Evolutionary conservation across 1,140 invertebrate genomes (phyloP).

Genomic region (Drosophila pallidifrons): DNA sequence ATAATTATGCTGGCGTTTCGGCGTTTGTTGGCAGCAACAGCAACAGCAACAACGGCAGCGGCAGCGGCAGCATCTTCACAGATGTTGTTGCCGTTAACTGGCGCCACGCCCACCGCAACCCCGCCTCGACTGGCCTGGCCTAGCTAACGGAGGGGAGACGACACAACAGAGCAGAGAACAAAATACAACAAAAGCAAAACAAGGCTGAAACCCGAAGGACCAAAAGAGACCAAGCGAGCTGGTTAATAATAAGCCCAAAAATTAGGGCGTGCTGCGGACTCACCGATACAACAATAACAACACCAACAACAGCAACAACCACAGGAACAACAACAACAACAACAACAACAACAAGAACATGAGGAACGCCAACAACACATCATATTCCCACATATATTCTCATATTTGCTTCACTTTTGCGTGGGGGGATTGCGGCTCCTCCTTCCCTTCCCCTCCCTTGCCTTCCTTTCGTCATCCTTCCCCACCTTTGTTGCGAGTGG

Average conservation of each 20-base stretch:
- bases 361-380: constrained; percentile 38
- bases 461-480: too few species aligned
- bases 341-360: constrained; percentile 5
- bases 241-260: constrained; percentile 79
- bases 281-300: constrained; percentile 35
- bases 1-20: constrained; percentile 76
- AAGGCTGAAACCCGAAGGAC: constrained; percentile 20
- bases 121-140: constrained; percentile 2
- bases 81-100: constrained; percentile 83
- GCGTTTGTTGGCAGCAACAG: constrained; percentile 15
- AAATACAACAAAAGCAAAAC: constrained; percentile 17
- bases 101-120: constrained; percentile 57
- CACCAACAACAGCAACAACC: constrained; percentile 4
- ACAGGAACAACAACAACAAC: constrained; percentile 1
- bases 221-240: constrained; percentile 49
- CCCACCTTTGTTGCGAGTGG: background rate
- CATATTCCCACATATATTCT: constrained; percentile 69
- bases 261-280: constrained; percentile 65
- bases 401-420: constrained; percentile 49
- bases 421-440: constrained; percentile 11
- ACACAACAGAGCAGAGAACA: constrained; percentile 24
- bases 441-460: too few species aligned
- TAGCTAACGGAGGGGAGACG: constrained; percentile 7
- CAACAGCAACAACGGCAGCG: background rate
- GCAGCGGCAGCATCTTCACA: constrained; percentile 72